These are phyloP conservation scores for Camarhynchus parvulus DNA, from an alignment of 2,113 vertebrate species.

Conservation along the genomic window DNA sequence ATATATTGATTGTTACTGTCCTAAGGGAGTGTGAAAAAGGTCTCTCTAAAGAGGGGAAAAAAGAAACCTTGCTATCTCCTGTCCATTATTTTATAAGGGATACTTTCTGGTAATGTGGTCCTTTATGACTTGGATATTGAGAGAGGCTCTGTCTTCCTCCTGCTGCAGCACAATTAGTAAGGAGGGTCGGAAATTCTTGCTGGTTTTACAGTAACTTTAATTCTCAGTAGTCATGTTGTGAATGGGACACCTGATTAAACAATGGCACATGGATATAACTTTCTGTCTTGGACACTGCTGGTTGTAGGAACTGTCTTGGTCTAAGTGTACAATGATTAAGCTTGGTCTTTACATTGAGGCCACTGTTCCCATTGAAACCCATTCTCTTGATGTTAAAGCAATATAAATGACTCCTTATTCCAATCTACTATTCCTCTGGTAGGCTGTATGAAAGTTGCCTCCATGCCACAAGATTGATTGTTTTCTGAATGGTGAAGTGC, in stretches of 20 bases:
- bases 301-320: neutral
- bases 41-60: neutral
- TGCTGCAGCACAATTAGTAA: neutral
- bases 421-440: neutral
- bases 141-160: neutral
- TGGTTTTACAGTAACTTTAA: neutral
- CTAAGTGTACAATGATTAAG: neutral
- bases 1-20: neutral
- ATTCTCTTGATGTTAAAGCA: neutral
- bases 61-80: neutral
- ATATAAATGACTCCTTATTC: neutral
- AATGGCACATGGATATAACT: neutral
- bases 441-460: neutral
- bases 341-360: neutral
- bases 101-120: neutral
- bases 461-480: neutral
- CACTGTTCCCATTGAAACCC: neutral
- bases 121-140: neutral
- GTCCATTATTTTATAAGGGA: neutral
- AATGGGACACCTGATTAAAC: neutral
- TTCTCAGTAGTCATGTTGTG: neutral
- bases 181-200: neutral
- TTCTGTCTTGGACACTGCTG: neutral
- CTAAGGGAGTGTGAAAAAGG: neutral
- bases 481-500: conserved; percentile 25